Percentiles rank a stretch among this genome's conserved stretches.
phyloP scores from a whole-genome alignment of 2,113 vertebrate genomes.

The Mirza zaza region DNA sequence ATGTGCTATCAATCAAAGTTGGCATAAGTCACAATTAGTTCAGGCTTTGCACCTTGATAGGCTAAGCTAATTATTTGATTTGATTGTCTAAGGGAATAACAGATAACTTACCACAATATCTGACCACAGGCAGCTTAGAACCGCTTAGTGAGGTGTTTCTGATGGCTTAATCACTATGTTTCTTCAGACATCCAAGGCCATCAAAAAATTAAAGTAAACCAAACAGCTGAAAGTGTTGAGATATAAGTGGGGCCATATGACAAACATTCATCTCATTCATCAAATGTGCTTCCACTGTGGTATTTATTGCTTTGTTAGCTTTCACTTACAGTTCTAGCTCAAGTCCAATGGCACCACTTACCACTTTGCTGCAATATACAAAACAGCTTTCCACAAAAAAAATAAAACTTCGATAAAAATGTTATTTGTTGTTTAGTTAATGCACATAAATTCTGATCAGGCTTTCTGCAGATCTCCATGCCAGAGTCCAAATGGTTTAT shows the following conservation, averaged over 20 bases:
- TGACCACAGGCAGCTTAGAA: not conserved
- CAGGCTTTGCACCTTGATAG: not conserved
- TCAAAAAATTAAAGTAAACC: constrained; percentile 36
- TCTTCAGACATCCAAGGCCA: constrained; percentile 16
- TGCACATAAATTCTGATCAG: not conserved
- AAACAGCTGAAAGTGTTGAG: not conserved
- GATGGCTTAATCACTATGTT: not conserved
- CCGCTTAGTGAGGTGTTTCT: not conserved
- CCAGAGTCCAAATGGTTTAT: not conserved
- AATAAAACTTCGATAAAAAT: not conserved
- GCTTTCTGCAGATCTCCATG: not conserved
- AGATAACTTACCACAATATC: not conserved
- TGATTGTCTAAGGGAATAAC: constrained; percentile 1
- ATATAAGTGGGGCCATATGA: not conserved
- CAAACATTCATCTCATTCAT: not conserved
- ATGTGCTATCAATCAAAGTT: not conserved
- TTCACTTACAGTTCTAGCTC: not conserved
- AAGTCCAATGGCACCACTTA: not conserved
- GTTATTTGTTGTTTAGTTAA: not conserved
- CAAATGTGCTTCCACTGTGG: not conserved
- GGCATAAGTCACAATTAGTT: constrained; percentile 4
- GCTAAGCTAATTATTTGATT: constrained; percentile 37
- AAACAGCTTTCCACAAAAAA: not conserved
- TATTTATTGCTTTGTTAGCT: not conserved
- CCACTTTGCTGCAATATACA: not conserved